A percentile compares a stretch with the other conserved stretches of the same genome.
phyloP scores from a whole-genome alignment of 2,888 invertebrate genomes.

The Drosophila barbarae region DNA sequence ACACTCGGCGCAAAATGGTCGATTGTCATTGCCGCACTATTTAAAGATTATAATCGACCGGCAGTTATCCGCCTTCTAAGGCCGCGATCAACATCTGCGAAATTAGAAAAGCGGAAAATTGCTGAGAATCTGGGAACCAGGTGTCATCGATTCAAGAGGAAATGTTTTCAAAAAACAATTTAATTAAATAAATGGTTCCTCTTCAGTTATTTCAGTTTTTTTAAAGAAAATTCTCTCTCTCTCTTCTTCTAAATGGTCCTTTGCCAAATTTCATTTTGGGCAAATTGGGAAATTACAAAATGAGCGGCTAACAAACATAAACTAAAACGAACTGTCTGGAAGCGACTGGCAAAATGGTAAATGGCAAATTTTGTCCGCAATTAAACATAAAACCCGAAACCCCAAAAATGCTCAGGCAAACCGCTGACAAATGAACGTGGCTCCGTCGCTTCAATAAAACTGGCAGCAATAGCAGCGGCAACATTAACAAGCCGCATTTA shows the following conservation, averaged over 20 bases:
- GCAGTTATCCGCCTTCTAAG: constrained; percentile 8
- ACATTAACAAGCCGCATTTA: constrained; percentile 29
- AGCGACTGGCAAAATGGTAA: constrained; percentile 52
- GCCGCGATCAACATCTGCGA: constrained; percentile 13
- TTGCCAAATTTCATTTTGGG: constrained; percentile 1
- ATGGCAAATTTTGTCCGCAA: constrained; percentile 54
- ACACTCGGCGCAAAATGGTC: constrained; percentile 12
- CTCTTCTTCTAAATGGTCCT: background rate
- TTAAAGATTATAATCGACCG: constrained; percentile 28
- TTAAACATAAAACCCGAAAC: constrained; percentile 50
- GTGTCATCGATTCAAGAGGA: background rate
- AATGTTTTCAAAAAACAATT: background rate
- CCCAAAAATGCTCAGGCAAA: constrained; percentile 39
- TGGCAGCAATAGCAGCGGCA: background rate
- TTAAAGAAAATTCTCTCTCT: background rate
- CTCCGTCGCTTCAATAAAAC: constrained; percentile 17
- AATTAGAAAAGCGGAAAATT: constrained; percentile 31
- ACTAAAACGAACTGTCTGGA: constrained; percentile 46
- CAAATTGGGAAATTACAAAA: constrained; percentile 45
- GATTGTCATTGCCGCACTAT: constrained; percentile 23
- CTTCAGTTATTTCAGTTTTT: background rate
- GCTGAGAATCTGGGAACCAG: background rate
- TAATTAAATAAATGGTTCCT: background rate
- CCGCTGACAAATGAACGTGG: constrained; percentile 31
- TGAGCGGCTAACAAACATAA: constrained; percentile 37